Evolutionary conservation across 2,888 invertebrate species (phyloP).

Genomic region (Cryptus viduatorius): DNA sequence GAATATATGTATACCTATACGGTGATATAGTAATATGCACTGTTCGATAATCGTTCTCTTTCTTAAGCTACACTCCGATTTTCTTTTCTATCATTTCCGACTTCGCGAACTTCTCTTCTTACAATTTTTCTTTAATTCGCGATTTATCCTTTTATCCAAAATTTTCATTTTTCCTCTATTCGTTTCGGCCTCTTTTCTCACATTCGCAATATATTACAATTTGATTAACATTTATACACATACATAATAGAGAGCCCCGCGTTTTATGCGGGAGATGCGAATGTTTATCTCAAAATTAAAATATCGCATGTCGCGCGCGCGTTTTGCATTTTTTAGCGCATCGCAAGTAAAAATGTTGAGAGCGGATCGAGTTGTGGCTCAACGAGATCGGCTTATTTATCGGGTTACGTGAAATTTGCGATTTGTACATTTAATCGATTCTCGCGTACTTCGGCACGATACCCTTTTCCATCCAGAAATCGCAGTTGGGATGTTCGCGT

Average conservation of each 20-base stretch:
- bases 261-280: conserved; percentile 53
- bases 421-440: conserved; percentile 87
- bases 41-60: conserved; percentile 68
- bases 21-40: conserved; percentile 69
- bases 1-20: conserved; percentile 70
- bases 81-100: conserved; percentile 35
- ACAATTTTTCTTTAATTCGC: neutral
- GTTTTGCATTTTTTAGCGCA: neutral
- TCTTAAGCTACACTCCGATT: conserved; percentile 70
- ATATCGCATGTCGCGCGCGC: conserved; percentile 10
- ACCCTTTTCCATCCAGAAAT: conserved; percentile 91
- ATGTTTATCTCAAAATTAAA: conserved; percentile 38
- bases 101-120: neutral
- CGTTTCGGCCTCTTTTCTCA: conserved; percentile 49
- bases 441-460: conserved; percentile 92
- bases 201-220: conserved; percentile 81
- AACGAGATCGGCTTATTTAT: neutral
- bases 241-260: conserved; percentile 73
- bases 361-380: neutral
- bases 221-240: conserved; percentile 82
- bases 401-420: neutral
- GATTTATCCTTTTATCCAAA: neutral
- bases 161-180: neutral
- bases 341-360: conserved; percentile 3
- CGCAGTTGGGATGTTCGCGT: conserved; percentile 90